phyloP scores from a whole-genome alignment of 2,113 vertebrate species.

The Chloroceryle aenea region DNA sequence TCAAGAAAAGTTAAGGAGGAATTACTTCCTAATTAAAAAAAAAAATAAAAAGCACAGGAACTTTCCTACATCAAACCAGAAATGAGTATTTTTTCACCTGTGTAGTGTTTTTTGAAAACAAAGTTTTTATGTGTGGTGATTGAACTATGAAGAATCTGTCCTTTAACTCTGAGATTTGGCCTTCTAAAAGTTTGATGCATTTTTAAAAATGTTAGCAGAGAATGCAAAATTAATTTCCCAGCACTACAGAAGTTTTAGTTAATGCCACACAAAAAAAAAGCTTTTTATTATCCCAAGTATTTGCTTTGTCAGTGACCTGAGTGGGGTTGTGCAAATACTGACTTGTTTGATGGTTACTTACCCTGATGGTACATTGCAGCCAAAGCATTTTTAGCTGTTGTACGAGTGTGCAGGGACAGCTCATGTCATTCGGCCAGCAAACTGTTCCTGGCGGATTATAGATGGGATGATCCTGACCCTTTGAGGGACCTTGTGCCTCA shows the following conservation, averaged over 20 bases:
- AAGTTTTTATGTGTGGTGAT: not conserved
- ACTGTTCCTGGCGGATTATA: too few relatives aligned
- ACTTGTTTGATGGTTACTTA: not conserved
- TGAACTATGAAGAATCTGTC: not conserved
- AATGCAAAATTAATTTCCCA: not conserved
- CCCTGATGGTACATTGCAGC: not conserved
- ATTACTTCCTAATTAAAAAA: not conserved
- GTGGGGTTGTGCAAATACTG: not conserved
- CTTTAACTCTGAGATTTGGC: not conserved
- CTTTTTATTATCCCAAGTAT: not conserved
- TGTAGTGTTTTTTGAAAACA: not conserved
- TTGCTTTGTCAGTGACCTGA: not conserved
- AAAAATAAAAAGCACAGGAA: not conserved
- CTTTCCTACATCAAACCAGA: not conserved
- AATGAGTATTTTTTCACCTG: not conserved
- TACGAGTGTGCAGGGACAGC: not conserved
- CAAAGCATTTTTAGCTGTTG: not conserved
- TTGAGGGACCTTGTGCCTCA: not conserved
- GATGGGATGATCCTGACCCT: too few relatives aligned
- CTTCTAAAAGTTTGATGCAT: not conserved
- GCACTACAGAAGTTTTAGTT: not conserved
- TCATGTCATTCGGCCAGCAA: not conserved
- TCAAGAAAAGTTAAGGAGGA: not conserved
- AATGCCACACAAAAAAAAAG: not conserved
- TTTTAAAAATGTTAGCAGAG: not conserved